phyloP scores from a whole-genome alignment of 2,797 vertebrate genomes.

The Hydrocynus forskahlii region DNA sequence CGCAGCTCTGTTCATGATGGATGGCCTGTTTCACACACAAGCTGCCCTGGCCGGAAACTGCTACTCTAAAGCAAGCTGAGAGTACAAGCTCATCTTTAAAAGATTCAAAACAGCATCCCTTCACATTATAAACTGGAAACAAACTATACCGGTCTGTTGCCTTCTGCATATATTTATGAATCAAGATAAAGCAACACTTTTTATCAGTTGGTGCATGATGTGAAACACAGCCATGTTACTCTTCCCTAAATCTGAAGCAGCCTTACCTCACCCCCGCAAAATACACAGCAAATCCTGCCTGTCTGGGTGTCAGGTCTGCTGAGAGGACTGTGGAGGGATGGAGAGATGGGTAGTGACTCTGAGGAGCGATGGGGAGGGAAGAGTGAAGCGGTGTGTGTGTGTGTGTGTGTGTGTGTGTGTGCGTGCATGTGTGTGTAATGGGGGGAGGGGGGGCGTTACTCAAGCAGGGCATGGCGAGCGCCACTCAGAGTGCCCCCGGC shows the following conservation, averaged over 20 bases:
- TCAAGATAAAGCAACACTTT: not conserved
- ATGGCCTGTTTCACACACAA: conserved; percentile 12
- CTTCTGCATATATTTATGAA: not conserved
- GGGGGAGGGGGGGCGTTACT: conserved; percentile 42
- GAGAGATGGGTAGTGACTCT: conserved; percentile 41
- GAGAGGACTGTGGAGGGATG: conserved; percentile 34
- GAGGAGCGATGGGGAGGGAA: conserved; percentile 15
- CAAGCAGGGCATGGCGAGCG: conserved; percentile 25
- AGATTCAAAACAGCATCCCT: not conserved
- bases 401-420: no score
- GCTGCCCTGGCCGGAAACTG: not conserved
- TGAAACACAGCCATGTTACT: not conserved
- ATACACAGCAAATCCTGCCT: conserved; percentile 12
- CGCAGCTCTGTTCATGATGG: conserved; percentile 11
- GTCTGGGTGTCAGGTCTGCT: conserved; percentile 27
- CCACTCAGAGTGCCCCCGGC: conserved; percentile 51
- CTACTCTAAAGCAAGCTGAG: not conserved
- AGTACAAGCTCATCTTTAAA: not conserved
- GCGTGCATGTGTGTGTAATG: no score
- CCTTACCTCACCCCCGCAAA: conserved; percentile 44
- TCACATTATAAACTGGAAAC: not conserved
- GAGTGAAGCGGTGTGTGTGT: not conserved
- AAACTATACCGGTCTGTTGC: not conserved
- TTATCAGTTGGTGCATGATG: not conserved
- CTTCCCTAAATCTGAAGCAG: conserved; percentile 3